Conservation (phyloP, 2,797 vertebrate species). For the Mallotus villosus region DNA sequence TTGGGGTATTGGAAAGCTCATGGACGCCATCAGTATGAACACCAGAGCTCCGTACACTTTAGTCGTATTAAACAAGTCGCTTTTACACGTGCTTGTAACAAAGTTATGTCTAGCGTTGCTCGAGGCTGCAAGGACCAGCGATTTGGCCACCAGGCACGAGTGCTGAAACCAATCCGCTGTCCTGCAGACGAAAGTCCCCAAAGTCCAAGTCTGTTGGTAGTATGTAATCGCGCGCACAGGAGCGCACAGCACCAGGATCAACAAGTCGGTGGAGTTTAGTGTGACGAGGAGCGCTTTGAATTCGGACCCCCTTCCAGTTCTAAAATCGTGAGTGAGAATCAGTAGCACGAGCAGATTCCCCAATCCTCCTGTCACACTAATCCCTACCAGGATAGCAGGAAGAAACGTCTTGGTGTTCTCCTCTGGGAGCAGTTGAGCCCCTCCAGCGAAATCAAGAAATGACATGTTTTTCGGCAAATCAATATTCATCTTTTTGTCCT, state of each 20-base stretch:
- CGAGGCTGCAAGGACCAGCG: conserved; percentile 71
- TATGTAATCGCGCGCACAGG: conserved; percentile 73
- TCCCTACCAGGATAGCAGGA: conserved; percentile 66
- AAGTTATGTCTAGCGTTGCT: conserved; percentile 65
- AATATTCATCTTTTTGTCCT: conserved; percentile 48
- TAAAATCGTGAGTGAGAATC: conserved; percentile 66
- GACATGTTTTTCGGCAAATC: conserved; percentile 66
- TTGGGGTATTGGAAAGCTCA: conserved; percentile 73
- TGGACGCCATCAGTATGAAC: conserved; percentile 61
- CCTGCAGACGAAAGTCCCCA: conserved; percentile 73
- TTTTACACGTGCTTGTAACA: conserved; percentile 36
- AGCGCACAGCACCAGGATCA: conserved; percentile 71
- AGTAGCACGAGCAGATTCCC: conserved; percentile 75
- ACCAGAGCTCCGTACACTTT: conserved; percentile 62
- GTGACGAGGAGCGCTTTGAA: conserved; percentile 71
- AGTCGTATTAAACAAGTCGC: conserved; percentile 39
- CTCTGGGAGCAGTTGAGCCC: conserved; percentile 66
- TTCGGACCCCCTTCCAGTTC: conserved; percentile 63
- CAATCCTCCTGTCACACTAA: conserved; percentile 70
- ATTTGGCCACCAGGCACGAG: conserved; percentile 74
- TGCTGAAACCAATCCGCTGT: conserved; percentile 82
- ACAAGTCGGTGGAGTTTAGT: conserved; percentile 72
- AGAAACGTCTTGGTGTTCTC: conserved; percentile 64
- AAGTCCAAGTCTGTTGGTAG: conserved; percentile 74
- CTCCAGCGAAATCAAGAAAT: conserved; percentile 67